phyloP scores from a whole-genome alignment of 2,113 vertebrate species.

The Microtus pennsylvanicus region DNA sequence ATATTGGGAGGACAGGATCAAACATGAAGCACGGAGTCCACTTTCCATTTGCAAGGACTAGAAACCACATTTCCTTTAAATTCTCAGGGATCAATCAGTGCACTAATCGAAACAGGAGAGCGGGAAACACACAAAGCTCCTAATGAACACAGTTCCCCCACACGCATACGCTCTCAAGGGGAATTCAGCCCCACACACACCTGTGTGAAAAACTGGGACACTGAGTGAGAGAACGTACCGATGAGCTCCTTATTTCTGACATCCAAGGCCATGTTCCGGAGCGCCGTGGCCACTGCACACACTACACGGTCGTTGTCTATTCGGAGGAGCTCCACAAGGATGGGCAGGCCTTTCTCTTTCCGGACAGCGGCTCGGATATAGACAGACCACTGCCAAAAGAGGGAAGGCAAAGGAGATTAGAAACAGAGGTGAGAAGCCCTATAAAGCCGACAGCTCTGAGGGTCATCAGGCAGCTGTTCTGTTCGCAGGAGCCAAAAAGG shows the following conservation, averaged over 20 bases:
- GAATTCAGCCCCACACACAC: neutral
- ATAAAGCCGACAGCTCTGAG: fast-evolving
- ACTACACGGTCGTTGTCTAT: conserved; percentile 99
- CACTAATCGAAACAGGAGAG: neutral
- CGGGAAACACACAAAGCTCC: neutral
- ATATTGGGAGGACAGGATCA: fast-evolving
- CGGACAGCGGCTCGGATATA: conserved; percentile 98
- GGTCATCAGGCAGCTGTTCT: neutral
- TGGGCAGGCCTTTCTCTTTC: conserved; percentile 98
- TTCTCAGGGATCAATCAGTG: neutral
- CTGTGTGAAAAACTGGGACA: fast-evolving
- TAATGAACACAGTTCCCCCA: fast-evolving
- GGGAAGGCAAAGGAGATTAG: neutral
- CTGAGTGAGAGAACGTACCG: conserved; percentile 87
- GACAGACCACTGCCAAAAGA: conserved; percentile 94
- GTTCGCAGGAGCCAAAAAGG: conserved; percentile 17
- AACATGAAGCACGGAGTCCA: fast-evolving
- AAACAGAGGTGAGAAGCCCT: neutral
- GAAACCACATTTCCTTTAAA: neutral
- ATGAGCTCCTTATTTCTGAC: conserved; percentile 99
- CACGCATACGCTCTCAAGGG: fast-evolving
- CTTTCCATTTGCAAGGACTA: conserved; percentile 46
- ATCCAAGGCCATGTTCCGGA: conserved; percentile 99
- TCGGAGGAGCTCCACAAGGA: conserved; percentile 97
- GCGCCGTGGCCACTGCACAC: conserved; percentile 97